Percentiles rank a stretch among this genome's conserved stretches.
Evolutionary conservation across 1,140 invertebrate species (phyloP).

Genomic region (Whitmania pigra): DNA sequence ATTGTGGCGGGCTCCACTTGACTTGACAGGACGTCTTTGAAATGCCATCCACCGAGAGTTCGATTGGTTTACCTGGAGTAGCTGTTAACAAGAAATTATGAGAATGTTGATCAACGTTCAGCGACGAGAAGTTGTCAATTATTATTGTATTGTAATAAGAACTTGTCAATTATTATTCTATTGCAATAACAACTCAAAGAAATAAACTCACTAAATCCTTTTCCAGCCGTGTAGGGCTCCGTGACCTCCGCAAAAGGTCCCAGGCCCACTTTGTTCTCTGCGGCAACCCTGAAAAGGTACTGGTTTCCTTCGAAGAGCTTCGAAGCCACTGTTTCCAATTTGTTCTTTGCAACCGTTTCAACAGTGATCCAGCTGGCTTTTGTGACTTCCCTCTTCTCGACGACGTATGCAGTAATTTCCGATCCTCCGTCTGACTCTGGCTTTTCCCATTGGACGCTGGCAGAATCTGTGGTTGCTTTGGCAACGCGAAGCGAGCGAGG

Average conservation of each 20-base stretch:
- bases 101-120: neutral
- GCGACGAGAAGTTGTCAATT: neutral
- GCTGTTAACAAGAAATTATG: slow-evolving; percentile 39
- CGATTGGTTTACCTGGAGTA: slow-evolving; percentile 72
- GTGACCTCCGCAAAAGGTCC: slow-evolving; percentile 56
- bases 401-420: slow-evolving; percentile 64
- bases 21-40: slow-evolving; percentile 83
- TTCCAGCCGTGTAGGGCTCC: slow-evolving; percentile 50
- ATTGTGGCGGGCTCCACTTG: slow-evolving; percentile 73
- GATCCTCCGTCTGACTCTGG: slow-evolving; percentile 65
- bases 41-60: slow-evolving; percentile 66
- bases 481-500: slow-evolving; percentile 69
- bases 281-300: slow-evolving; percentile 81
- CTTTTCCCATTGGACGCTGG: slow-evolving; percentile 77
- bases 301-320: slow-evolving; percentile 81
- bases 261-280: slow-evolving; percentile 74
- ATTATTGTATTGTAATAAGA: neutral
- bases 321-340: slow-evolving; percentile 55
- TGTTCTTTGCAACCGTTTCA: slow-evolving; percentile 67
- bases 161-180: too few relatives aligned
- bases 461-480: slow-evolving; percentile 78
- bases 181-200: neutral
- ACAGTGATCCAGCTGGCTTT: slow-evolving; percentile 65
- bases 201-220: neutral
- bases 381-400: slow-evolving; percentile 60